These are phyloP conservation scores for Plumapathes pennacea DNA, from an alignment of 92 coral and sea anemone species.

Conservation along the genomic window DNA sequence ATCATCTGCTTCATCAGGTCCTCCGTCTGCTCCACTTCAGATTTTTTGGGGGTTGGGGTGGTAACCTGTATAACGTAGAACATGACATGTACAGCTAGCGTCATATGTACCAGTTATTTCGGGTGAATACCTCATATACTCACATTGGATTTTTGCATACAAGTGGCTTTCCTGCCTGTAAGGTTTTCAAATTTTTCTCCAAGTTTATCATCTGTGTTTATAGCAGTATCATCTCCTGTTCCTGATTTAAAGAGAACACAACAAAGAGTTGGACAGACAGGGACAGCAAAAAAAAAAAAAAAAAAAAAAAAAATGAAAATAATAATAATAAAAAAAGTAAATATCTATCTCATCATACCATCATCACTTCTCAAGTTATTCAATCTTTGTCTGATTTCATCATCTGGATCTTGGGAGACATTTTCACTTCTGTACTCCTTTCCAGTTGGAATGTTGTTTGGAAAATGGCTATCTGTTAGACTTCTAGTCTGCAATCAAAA, in stretches of 20 bases:
- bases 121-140: background rate
- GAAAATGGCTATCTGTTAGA: background rate
- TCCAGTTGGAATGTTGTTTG: conserved; percentile 17
- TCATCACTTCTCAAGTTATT: conserved; percentile 55
- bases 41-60: conserved; percentile 61
- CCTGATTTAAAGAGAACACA: background rate
- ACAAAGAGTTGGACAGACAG: background rate
- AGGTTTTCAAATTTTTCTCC: conserved; percentile 78
- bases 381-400: conserved; percentile 69
- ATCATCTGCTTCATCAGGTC: conserved; percentile 79
- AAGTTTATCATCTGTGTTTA: conserved; percentile 64
- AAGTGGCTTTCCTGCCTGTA: conserved; percentile 81
- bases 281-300: background rate
- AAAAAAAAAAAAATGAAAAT: background rate
- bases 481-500: conserved; percentile 9
- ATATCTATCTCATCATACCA: too few species aligned
- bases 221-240: conserved; percentile 12
- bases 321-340: too few species aligned
- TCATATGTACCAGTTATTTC: background rate
- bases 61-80: conserved; percentile 42
- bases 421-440: conserved; percentile 10
- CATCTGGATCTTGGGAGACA: conserved; percentile 71
- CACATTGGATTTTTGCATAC: conserved; percentile 72
- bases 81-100: background rate
- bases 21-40: conserved; percentile 71